Conservation (phyloP, 2,888 invertebrate genomes). For the Nineta flava region DNA sequence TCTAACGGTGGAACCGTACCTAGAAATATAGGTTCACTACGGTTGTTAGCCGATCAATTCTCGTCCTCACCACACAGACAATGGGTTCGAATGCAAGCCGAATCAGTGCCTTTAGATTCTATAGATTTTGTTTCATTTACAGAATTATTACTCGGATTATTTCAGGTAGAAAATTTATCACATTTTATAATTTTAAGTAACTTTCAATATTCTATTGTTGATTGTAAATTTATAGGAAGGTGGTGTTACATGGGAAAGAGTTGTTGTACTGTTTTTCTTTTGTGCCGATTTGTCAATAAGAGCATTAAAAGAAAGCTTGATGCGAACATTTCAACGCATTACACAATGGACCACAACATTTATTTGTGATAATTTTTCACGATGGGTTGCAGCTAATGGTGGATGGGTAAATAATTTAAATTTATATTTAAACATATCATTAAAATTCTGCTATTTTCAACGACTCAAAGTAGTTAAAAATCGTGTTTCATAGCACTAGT, state of each 20-base stretch:
- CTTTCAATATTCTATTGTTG: background rate
- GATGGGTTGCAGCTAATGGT: slow-evolving; percentile 38
- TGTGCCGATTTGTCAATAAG: slow-evolving; percentile 38
- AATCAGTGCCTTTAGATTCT: slow-evolving; percentile 32
- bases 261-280: slow-evolving; percentile 37
- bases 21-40: slow-evolving; percentile 4
- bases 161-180: slow-evolving; percentile 30
- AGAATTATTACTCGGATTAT: slow-evolving; percentile 37
- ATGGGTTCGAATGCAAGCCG: slow-evolving; percentile 32
- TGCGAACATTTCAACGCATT: slow-evolving; percentile 34
- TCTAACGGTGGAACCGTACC: slow-evolving; percentile 1
- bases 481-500: too few species aligned
- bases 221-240: slow-evolving; percentile 28
- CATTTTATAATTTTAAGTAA: slow-evolving; percentile 17
- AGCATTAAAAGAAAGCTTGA: slow-evolving; percentile 24
- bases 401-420: slow-evolving; percentile 33
- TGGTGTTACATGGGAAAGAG: slow-evolving; percentile 35
- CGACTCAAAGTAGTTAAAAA: too few species aligned
- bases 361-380: slow-evolving; percentile 35
- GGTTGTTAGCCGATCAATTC: slow-evolving; percentile 22
- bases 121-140: slow-evolving; percentile 38
- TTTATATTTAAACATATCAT: background rate
- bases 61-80: slow-evolving; percentile 33
- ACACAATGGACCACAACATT: slow-evolving; percentile 39
- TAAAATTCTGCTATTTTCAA: too few species aligned